Evolutionary conservation across 2,888 invertebrate genomes (phyloP).

Genomic region (Acanthosepion pharaonis): DNA sequence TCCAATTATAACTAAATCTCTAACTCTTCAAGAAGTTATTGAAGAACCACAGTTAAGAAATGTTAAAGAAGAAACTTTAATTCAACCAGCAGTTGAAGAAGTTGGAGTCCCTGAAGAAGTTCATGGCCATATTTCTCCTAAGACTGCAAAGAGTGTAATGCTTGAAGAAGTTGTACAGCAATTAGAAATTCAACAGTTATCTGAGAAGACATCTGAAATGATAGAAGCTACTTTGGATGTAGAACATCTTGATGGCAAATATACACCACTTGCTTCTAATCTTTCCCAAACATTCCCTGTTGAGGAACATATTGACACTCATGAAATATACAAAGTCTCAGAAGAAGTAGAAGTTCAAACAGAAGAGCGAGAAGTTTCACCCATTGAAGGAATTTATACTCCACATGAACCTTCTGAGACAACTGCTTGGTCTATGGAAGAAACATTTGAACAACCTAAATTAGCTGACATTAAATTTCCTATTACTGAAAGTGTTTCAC

Average conservation of each 20-base stretch:
- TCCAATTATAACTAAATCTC: slow-evolving; percentile 49
- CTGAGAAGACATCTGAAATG: not conserved
- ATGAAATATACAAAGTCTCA: not conserved
- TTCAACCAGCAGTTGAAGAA: slow-evolving; percentile 52
- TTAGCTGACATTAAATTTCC: slow-evolving; percentile 51
- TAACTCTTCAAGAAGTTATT: slow-evolving; percentile 47
- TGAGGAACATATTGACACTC: not conserved
- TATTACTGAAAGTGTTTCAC: slow-evolving; percentile 51
- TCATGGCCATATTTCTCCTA: slow-evolving; percentile 48
- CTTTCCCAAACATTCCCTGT: not conserved
- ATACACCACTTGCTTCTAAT: not conserved
- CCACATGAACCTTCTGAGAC: not conserved
- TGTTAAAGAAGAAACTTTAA: slow-evolving; percentile 44
- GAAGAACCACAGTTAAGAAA: slow-evolving; percentile 47
- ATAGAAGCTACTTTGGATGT: not conserved
- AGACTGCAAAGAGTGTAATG: slow-evolving; percentile 5
- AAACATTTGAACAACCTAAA: slow-evolving; percentile 52
- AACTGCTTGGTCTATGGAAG: not conserved
- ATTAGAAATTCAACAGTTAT: not conserved
- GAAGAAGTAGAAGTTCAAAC: not conserved
- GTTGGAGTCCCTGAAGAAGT: slow-evolving; percentile 57
- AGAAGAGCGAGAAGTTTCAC: not conserved
- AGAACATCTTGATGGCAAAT: not conserved
- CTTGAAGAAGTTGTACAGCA: not conserved
- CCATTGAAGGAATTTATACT: not conserved